These are phyloP conservation scores for Chloroceryle amazona DNA, from an alignment of 2,797 vertebrate genomes.

Conservation along the genomic window DNA sequence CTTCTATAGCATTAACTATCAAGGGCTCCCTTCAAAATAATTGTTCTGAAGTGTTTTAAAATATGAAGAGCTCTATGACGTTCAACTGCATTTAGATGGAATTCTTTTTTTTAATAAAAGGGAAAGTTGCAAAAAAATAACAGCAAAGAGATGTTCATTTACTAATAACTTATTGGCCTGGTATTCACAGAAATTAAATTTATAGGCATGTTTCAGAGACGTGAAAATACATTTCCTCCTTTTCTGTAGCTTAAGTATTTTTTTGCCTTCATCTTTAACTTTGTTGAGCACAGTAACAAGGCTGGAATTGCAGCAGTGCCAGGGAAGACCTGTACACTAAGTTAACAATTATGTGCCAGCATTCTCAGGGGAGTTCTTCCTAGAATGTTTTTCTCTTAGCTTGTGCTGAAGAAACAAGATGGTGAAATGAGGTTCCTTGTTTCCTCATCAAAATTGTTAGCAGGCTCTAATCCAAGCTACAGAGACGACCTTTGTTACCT, in stretches of 20 bases:
- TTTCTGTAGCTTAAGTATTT: neutral
- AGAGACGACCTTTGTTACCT: neutral
- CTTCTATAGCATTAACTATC: slow-evolving; percentile 72
- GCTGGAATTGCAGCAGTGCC: neutral
- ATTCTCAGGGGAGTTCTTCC: neutral
- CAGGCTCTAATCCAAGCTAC: neutral
- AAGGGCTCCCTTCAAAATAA: slow-evolving; percentile 71
- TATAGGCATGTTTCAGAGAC: neutral
- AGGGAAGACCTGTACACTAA: neutral
- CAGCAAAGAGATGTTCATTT: slow-evolving; percentile 42
- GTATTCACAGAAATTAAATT: slow-evolving; percentile 31
- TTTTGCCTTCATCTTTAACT: neutral
- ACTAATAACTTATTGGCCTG: neutral
- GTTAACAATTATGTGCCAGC: slow-evolving; percentile 15
- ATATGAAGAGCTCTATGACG: slow-evolving; percentile 69
- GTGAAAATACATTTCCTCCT: neutral
- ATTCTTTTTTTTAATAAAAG: slow-evolving; percentile 57
- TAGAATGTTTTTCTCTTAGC: slow-evolving; percentile 5
- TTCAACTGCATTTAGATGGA: slow-evolving; percentile 55
- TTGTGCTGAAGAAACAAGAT: neutral
- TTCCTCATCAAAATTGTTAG: neutral
- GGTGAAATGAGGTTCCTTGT: neutral
- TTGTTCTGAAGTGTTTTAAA: slow-evolving; percentile 73
- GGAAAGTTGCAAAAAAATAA: slow-evolving; percentile 57
- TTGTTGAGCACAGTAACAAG: neutral